phyloP scores from a whole-genome alignment of 2,113 vertebrate genomes.

The Cinclus cinclus region DNA sequence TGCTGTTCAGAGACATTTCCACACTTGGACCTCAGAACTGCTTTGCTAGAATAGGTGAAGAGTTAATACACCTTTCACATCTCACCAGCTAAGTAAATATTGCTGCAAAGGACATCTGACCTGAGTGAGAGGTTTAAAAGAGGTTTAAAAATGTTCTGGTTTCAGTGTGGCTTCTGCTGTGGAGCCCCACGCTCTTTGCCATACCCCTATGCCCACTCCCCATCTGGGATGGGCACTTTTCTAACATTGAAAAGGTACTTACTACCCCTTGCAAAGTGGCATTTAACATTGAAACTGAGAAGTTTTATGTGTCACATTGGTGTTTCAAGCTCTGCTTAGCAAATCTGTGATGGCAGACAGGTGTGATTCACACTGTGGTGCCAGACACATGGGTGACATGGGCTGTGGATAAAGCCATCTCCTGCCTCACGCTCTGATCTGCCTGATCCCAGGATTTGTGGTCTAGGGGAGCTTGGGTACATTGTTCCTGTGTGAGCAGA shows the following conservation, averaged over 20 bases:
- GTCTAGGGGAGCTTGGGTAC: slow-evolving; percentile 16
- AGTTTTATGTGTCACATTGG: background rate
- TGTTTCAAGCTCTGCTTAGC: background rate
- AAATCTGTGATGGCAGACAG: background rate
- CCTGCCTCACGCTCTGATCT: slow-evolving; percentile 14
- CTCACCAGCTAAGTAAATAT: background rate
- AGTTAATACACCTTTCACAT: background rate
- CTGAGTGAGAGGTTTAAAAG: background rate
- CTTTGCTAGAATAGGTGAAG: background rate
- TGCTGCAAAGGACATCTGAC: background rate
- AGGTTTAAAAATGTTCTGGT: background rate
- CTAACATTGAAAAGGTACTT: background rate
- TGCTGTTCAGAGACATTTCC: background rate
- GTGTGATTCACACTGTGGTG: background rate
- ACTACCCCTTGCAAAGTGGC: background rate
- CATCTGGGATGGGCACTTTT: background rate
- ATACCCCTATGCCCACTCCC: rapidly evolving
- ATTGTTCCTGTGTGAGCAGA: slow-evolving; percentile 67
- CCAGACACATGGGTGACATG: slow-evolving; percentile 55
- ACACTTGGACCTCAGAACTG: background rate
- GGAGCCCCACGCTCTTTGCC: background rate
- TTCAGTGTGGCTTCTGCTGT: background rate
- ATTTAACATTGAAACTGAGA: background rate
- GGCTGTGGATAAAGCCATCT: slow-evolving; percentile 40
- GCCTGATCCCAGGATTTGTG: slow-evolving; percentile 70